Evolutionary conservation across 2,888 invertebrate genomes (phyloP).

Genomic region (Tolmerus cingulatus): DNA sequence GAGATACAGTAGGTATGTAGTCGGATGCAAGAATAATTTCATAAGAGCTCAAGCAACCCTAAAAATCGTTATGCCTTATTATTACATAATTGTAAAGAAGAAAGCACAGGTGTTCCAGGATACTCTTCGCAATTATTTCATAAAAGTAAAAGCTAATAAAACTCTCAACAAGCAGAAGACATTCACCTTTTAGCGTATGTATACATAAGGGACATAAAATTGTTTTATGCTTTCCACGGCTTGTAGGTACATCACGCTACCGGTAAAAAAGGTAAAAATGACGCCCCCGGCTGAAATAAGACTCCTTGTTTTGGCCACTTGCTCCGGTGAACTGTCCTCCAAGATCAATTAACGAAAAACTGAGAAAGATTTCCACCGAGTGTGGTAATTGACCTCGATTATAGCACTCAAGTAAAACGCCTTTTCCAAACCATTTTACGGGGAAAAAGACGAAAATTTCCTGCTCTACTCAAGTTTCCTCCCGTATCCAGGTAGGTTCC

Average conservation of each 20-base stretch:
- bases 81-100: neutral
- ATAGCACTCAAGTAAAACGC: neutral
- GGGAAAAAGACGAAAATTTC: neutral
- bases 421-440: neutral
- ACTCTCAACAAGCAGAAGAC: neutral
- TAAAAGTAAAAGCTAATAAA: neutral
- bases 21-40: no score
- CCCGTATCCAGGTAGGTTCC: neutral
- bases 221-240: neutral
- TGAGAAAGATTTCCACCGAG: neutral
- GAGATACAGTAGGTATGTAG: no score
- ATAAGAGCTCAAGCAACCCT: no score
- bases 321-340: neutral
- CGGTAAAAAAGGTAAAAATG: neutral
- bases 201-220: neutral
- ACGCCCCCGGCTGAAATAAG: neutral
- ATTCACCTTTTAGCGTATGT: neutral
- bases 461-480: neutral
- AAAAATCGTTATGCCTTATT: neutral
- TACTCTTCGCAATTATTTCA: neutral
- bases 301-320: neutral
- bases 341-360: neutral
- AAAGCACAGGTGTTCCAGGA: neutral
- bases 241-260: neutral
- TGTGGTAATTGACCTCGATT: conserved; percentile 12